These are phyloP conservation scores for Agrotis puta DNA, from an alignment of 2,888 invertebrate genomes.

Conservation along the genomic window DNA sequence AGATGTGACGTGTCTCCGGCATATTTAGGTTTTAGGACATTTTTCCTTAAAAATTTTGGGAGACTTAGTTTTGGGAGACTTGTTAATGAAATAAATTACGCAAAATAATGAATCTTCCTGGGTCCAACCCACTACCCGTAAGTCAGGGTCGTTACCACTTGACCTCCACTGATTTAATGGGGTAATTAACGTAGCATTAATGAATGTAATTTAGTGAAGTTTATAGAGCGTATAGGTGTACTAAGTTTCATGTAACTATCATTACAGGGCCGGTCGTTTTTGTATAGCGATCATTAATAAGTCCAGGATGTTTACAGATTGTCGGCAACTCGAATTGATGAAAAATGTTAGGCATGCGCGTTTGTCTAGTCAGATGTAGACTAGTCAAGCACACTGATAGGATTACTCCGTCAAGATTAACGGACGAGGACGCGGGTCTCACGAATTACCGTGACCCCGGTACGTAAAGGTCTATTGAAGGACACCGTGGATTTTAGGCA, in stretches of 20 bases:
- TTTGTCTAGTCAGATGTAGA: too few species aligned
- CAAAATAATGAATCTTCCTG: neutral
- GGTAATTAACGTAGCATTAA: slow-evolving; percentile 4
- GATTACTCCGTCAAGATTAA: too few species aligned
- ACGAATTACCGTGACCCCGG: too few species aligned
- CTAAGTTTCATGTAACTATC: neutral
- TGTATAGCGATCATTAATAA: neutral
- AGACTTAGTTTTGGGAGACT: neutral
- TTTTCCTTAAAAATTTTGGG: too few species aligned
- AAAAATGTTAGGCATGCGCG: too few species aligned
- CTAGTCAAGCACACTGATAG: too few species aligned
- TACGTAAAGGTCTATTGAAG: too few species aligned
- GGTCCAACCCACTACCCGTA: neutral
- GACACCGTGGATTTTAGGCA: too few species aligned
- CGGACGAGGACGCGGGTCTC: too few species aligned
- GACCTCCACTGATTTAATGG: neutral
- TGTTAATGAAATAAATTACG: neutral
- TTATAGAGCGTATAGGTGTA: neutral
- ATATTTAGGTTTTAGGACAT: too few species aligned
- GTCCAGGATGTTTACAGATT: neutral
- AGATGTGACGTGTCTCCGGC: too few species aligned
- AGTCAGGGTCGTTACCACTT: neutral
- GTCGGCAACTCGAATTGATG: neutral
- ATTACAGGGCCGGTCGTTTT: neutral
- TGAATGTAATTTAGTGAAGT: slow-evolving; percentile 4